Percentiles rank a stretch among this genome's conserved stretches.
Conservation (phyloP, 2,888 invertebrate species). For the Thymelicus lineola region DNA sequence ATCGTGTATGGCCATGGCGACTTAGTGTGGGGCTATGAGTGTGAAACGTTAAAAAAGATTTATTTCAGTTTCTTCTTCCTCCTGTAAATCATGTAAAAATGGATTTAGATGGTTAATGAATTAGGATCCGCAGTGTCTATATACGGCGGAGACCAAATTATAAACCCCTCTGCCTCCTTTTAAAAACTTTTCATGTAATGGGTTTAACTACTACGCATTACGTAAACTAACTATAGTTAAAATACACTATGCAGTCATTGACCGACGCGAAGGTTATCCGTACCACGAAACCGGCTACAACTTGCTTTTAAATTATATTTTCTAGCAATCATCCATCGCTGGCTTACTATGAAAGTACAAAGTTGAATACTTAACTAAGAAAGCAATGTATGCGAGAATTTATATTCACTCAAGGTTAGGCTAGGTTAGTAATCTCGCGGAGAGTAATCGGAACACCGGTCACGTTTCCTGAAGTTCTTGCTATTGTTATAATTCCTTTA, state of each 20-base stretch:
- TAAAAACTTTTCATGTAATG: too few species aligned
- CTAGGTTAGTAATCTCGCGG: slow-evolving; percentile 1
- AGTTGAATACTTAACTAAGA: neutral
- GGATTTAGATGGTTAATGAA: too few species aligned
- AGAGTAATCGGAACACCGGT: neutral
- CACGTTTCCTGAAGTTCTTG: slow-evolving; percentile 6
- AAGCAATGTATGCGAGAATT: neutral
- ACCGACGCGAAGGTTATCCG: slow-evolving; percentile 16
- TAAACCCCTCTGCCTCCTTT: too few species aligned
- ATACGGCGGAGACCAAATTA: too few species aligned
- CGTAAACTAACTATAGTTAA: too few species aligned
- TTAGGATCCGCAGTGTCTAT: too few species aligned
- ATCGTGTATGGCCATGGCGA: too few species aligned
- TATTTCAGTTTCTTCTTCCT: too few species aligned
- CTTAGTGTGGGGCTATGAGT: too few species aligned
- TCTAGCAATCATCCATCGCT: neutral
- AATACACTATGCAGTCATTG: slow-evolving; percentile 9
- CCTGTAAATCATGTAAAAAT: too few species aligned
- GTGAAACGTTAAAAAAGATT: too few species aligned
- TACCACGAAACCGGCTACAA: neutral
- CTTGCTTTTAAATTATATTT: neutral
- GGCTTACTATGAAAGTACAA: neutral
- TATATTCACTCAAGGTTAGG: neutral
- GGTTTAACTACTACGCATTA: too few species aligned
- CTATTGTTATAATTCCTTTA: slow-evolving; percentile 19